phyloP scores from a whole-genome alignment of 2,797 vertebrate species.

The Simalia tracyae region DNA sequence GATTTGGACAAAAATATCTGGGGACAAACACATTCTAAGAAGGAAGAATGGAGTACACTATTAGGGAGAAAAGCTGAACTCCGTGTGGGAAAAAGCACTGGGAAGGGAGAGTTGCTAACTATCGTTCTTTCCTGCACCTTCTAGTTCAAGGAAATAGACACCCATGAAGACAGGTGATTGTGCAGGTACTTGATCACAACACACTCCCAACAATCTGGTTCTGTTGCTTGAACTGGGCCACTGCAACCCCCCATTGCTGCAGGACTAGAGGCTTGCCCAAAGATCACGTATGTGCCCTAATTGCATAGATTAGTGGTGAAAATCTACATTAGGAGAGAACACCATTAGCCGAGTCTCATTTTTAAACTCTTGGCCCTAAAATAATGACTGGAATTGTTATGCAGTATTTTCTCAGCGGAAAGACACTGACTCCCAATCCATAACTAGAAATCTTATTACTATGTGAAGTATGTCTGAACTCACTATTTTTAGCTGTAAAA shows the following conservation, averaged over 20 bases:
- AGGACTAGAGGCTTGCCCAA: neutral
- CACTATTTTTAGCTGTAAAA: neutral
- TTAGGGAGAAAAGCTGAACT: neutral
- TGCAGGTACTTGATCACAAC: neutral
- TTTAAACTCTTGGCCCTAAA: neutral
- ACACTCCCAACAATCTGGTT: too few species aligned
- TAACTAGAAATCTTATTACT: neutral
- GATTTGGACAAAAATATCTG: neutral
- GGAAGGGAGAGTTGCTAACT: neutral
- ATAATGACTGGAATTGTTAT: neutral
- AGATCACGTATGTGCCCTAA: neutral
- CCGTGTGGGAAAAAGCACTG: neutral
- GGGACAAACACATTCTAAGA: neutral
- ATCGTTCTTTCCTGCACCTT: neutral
- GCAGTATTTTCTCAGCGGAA: neutral
- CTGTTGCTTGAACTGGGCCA: neutral
- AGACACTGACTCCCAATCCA: neutral
- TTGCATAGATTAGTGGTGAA: neutral
- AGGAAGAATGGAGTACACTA: neutral
- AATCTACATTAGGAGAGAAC: neutral
- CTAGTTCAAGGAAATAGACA: neutral
- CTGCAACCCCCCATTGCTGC: neutral
- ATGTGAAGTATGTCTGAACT: neutral
- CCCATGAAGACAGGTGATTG: neutral
- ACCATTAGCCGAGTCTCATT: neutral